phyloP scores from a whole-genome alignment of 1,140 invertebrate genomes.

The Ridgeia piscesae region DNA sequence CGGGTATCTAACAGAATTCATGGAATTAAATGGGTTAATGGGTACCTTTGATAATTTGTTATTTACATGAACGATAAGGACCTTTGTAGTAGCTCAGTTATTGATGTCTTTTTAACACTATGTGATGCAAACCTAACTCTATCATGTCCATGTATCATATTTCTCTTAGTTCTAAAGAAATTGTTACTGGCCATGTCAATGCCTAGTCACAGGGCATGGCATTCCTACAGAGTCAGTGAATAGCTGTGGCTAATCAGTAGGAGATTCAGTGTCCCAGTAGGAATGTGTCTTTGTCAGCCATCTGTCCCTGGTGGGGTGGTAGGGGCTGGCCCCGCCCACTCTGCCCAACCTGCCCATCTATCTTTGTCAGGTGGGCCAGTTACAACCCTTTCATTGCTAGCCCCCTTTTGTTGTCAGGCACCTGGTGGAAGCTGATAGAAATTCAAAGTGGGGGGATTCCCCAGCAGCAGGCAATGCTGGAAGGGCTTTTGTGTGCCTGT shows the following conservation, averaged over 20 bases:
- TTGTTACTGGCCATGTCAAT: neutral
- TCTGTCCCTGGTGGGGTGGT: neutral
- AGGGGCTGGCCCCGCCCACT: neutral
- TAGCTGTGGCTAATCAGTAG: neutral
- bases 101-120: neutral
- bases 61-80: neutral
- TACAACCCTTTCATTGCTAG: neutral
- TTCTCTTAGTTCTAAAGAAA: neutral
- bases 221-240: neutral
- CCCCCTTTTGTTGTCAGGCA: neutral
- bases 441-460: conserved; percentile 4
- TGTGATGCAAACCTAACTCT: neutral
- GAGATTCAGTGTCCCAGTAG: neutral
- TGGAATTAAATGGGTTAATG: neutral
- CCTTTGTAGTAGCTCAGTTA: neutral
- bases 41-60: neutral
- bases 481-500: neutral
- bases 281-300: neutral
- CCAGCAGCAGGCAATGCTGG: neutral
- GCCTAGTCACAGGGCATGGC: neutral
- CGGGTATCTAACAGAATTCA: too few relatives aligned
- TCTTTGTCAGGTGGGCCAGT: too few relatives aligned
- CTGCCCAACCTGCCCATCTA: neutral
- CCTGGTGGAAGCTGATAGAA: neutral
- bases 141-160: neutral